Percentiles rank a stretch among this genome's conserved stretches.
Conservation (phyloP, 2,888 invertebrate genomes). For the Tenthredo amoena region DNA sequence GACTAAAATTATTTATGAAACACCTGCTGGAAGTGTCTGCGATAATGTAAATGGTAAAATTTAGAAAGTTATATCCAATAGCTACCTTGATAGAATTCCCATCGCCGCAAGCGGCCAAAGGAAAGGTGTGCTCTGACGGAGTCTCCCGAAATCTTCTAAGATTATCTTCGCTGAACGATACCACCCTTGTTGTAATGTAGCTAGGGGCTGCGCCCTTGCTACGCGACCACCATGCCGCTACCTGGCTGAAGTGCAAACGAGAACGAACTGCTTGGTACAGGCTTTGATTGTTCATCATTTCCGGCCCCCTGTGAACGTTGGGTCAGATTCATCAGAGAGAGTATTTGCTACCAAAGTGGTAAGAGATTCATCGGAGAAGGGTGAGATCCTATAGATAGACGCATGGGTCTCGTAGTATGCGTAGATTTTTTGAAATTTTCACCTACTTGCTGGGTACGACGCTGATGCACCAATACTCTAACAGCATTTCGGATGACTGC, state of each 20-base stretch:
- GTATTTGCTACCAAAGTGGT: not conserved
- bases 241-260: slow-evolving; percentile 97
- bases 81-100: slow-evolving; percentile 82
- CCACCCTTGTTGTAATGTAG: slow-evolving; percentile 77
- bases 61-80: not conserved
- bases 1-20: too few species aligned
- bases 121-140: slow-evolving; percentile 86
- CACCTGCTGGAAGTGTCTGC: not conserved
- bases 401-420: not conserved
- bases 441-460: slow-evolving; percentile 82
- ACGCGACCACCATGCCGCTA: slow-evolving; percentile 92
- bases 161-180: slow-evolving; percentile 72
- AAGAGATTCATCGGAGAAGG: not conserved
- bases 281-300: slow-evolving; percentile 82
- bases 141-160: slow-evolving; percentile 75
- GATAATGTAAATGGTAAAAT: not conserved
- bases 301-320: slow-evolving; percentile 67
- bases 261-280: slow-evolving; percentile 96
- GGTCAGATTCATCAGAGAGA: slow-evolving; percentile 8
- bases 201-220: slow-evolving; percentile 75
- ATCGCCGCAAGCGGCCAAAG: slow-evolving; percentile 84
- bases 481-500: slow-evolving; percentile 81
- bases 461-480: slow-evolving; percentile 92
- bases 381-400: not conserved
- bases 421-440: not conserved